These are phyloP conservation scores for Drosophila parthenogenetica DNA, from an alignment of 2,888 invertebrate genomes.

Conservation along the genomic window DNA sequence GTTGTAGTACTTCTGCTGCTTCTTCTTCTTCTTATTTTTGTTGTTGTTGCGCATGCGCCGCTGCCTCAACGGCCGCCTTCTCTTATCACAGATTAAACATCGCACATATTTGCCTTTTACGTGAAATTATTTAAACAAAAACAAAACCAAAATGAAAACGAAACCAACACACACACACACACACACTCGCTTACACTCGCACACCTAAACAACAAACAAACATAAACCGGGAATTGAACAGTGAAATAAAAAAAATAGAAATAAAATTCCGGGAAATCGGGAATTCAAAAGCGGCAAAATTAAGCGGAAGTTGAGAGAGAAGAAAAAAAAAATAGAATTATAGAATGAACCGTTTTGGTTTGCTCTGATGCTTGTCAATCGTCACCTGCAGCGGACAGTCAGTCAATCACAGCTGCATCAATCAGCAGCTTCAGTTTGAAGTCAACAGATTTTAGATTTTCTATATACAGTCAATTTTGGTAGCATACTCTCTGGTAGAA, in stretches of 20 bases:
- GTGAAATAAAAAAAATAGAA: conserved; percentile 46
- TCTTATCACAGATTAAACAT: conserved; percentile 72
- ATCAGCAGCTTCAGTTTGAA: conserved; percentile 38
- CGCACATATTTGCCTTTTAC: conserved; percentile 71
- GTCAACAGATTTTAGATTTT: neutral
- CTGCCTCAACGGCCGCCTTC: conserved; percentile 38
- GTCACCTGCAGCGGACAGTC: conserved; percentile 58
- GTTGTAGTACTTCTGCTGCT: too few relatives aligned
- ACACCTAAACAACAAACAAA: conserved; percentile 64
- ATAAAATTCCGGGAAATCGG: conserved; percentile 71
- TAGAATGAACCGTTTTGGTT: conserved; percentile 7
- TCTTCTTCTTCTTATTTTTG: conserved; percentile 23
- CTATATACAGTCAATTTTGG: neutral
- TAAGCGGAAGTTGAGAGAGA: conserved; percentile 53
- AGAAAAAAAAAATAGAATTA: neutral
- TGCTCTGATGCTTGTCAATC: conserved; percentile 48
- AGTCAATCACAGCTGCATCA: conserved; percentile 69
- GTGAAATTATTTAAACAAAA: conserved; percentile 77
- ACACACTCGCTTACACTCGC: conserved; percentile 9
- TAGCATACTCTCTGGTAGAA: too few relatives aligned
- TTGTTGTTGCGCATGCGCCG: conserved; percentile 64
- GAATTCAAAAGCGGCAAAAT: conserved; percentile 72
- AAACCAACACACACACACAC: conserved; percentile 40
- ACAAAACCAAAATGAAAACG: conserved; percentile 59
- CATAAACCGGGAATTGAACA: conserved; percentile 74